phyloP scores from a whole-genome alignment of 2,888 invertebrate genomes.

The Osmoderma eremita region DNA sequence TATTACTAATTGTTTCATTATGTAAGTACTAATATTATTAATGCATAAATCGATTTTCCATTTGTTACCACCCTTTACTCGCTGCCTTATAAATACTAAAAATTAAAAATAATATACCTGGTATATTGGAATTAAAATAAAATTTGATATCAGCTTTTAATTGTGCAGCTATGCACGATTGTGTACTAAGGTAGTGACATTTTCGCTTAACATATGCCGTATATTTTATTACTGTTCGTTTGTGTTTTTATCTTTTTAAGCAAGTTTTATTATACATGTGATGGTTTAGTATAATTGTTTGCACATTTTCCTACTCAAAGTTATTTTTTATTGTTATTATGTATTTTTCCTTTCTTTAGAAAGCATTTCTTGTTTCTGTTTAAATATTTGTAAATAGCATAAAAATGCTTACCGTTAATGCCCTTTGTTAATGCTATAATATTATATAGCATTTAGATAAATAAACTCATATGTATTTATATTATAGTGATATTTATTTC shows the following conservation, averaged over 20 bases:
- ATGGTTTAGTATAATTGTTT: slow-evolving; percentile 29
- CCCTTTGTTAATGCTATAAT: background rate
- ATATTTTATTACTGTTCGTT: slow-evolving; percentile 27
- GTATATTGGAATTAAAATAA: too few relatives aligned
- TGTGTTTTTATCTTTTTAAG: slow-evolving; percentile 25
- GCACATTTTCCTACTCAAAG: slow-evolving; percentile 5
- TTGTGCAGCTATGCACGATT: slow-evolving; percentile 18
- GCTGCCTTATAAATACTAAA: too few relatives aligned
- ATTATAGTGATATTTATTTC: slow-evolving; percentile 39
- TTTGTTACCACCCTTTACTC: too few relatives aligned
- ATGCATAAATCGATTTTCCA: too few relatives aligned
- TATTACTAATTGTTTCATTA: too few relatives aligned
- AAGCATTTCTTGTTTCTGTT: background rate
- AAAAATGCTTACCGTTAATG: background rate
- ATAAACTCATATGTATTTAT: slow-evolving; percentile 12
- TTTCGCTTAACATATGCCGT: slow-evolving; percentile 1
- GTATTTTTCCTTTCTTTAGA: slow-evolving; percentile 3
- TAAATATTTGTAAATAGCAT: slow-evolving; percentile 26
- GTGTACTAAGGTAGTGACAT: slow-evolving; percentile 13
- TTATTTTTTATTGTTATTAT: slow-evolving; percentile 6
- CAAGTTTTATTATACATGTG: slow-evolving; percentile 24
- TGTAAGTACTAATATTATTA: too few relatives aligned
- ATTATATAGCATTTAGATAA: slow-evolving; percentile 6
- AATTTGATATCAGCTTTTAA: background rate
- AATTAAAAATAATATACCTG: slow-evolving; percentile 4